These are phyloP conservation scores for Synergus umbraculus DNA, from an alignment of 2,888 invertebrate species.

Conservation along the genomic window DNA sequence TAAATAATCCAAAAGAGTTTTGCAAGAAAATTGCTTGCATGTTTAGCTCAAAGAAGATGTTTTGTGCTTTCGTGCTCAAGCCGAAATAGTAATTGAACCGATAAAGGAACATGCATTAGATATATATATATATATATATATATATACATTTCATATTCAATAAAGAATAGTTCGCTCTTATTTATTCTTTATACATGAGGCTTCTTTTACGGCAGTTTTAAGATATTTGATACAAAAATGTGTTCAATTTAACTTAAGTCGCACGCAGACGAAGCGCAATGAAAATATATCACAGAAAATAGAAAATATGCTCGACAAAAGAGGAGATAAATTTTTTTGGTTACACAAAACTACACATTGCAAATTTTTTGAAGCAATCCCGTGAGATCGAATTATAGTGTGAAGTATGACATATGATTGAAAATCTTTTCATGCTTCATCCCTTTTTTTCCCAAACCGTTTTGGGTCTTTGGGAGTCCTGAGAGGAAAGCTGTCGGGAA, in stretches of 20 bases:
- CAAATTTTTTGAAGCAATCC: conserved; percentile 25
- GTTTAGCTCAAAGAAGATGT: neutral
- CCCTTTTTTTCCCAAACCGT: conserved; percentile 25
- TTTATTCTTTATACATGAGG: no score
- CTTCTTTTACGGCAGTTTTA: no score
- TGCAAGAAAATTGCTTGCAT: conserved; percentile 15
- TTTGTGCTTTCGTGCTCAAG: neutral
- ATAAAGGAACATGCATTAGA: no score
- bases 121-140: no score
- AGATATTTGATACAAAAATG: neutral
- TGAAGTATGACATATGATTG: conserved; percentile 19
- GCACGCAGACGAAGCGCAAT: no score
- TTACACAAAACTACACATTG: neutral
- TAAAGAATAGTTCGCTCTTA: no score
- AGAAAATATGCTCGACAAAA: no score
- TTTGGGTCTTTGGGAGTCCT: neutral
- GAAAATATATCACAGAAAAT: no score
- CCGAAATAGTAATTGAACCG: neutral
- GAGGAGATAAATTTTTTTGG: neutral
- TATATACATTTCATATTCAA: no score
- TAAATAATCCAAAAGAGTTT: no score
- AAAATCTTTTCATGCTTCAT: conserved; percentile 31
- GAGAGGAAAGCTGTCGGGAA: conserved; percentile 11
- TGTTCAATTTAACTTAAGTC: neutral
- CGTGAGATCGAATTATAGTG: neutral